Evolutionary conservation across 2,888 invertebrate genomes (phyloP).

Genomic region (Dilophus febrilis): DNA sequence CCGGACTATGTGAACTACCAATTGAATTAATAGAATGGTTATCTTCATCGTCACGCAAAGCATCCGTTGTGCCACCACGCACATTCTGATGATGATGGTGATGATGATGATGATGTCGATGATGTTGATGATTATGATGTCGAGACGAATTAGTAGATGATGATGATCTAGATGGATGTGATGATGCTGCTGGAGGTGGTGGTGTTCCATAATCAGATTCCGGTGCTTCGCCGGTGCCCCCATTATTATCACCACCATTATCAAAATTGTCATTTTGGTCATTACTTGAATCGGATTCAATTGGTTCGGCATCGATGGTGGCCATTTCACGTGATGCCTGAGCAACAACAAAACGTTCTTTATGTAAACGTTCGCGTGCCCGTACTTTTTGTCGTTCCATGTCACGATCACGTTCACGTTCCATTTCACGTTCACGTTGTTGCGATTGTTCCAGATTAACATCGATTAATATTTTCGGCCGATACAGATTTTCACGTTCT

Average conservation of each 20-base stretch:
- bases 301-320: slow-evolving; percentile 50
- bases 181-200: neutral
- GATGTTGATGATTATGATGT: slow-evolving; percentile 3
- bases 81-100: slow-evolving; percentile 19
- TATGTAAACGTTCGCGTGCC: slow-evolving; percentile 24
- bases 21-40: slow-evolving; percentile 28
- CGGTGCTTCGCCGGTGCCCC: neutral
- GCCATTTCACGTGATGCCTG: slow-evolving; percentile 44
- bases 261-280: slow-evolving; percentile 1
- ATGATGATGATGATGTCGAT: slow-evolving; percentile 1
- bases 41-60: slow-evolving; percentile 24
- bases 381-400: slow-evolving; percentile 23
- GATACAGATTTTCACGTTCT: slow-evolving; percentile 67
- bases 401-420: slow-evolving; percentile 34
- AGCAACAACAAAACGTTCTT: slow-evolving; percentile 34
- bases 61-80: slow-evolving; percentile 22
- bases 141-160: neutral
- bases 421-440: slow-evolving; percentile 41
- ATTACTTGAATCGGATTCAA: slow-evolving; percentile 48
- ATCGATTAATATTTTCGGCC: slow-evolving; percentile 64
- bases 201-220: no score
- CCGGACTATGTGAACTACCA: slow-evolving; percentile 10
- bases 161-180: slow-evolving; percentile 2
- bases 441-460: slow-evolving; percentile 42
- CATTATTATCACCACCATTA: neutral